Conservation (phyloP, 2,888 invertebrate species). For the Trissolcus japonicus region DNA sequence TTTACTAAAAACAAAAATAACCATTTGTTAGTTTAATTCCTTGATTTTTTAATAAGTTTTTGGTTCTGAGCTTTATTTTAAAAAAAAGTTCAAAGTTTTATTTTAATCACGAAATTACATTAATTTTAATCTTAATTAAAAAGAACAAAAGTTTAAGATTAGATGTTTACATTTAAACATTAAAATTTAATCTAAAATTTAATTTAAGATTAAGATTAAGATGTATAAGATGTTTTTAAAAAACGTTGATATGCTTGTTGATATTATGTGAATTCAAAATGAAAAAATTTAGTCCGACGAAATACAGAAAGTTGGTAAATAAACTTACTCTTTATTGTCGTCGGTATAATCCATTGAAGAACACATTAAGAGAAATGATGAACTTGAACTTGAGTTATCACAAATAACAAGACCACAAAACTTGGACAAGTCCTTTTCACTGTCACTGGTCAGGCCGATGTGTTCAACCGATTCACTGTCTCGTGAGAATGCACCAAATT, state of each 20-base stretch:
- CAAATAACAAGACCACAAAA: constrained; percentile 7
- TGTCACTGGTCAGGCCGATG: background rate
- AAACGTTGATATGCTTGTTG: no score
- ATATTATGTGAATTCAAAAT: no score
- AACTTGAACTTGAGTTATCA: background rate
- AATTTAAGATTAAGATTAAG: no score
- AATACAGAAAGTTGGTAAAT: background rate
- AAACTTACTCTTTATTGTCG: constrained; percentile 11
- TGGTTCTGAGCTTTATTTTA: no score
- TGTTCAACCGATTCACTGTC: constrained; percentile 7
- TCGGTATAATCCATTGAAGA: constrained; percentile 1
- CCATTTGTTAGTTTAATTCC: background rate
- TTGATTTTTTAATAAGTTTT: background rate
- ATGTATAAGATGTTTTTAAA: no score
- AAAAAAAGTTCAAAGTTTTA: no score
- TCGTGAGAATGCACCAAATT: background rate
- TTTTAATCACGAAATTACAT: no score
- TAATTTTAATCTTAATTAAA: no score
- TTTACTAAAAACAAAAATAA: constrained; percentile 8
- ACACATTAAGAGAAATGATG: constrained; percentile 3
- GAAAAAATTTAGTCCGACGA: no score
- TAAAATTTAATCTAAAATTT: no score
- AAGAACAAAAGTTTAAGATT: no score
- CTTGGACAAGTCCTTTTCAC: constrained; percentile 9
- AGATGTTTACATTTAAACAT: no score